These are phyloP conservation scores for Heliconius erato DNA, from an alignment of 2,888 invertebrate species.

Conservation along the genomic window DNA sequence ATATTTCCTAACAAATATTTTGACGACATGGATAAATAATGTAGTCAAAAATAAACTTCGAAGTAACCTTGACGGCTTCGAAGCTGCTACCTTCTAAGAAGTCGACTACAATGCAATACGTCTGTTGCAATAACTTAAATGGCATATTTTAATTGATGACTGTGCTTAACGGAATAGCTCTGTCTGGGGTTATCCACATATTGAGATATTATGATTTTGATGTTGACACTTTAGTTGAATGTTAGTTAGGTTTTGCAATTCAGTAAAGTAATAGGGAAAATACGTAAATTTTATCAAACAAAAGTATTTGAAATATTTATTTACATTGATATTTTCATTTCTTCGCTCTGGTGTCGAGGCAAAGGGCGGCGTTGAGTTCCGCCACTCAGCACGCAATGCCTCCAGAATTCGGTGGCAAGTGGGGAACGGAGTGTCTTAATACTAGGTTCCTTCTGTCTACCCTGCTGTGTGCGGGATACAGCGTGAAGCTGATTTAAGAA, in stretches of 20 bases:
- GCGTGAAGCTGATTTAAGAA: not conserved
- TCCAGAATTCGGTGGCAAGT: no score
- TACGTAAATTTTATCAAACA: not conserved
- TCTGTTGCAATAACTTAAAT: not conserved
- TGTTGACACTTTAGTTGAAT: not conserved
- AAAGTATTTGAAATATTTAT: not conserved
- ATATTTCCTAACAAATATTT: not conserved
- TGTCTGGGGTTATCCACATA: not conserved
- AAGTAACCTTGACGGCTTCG: not conserved
- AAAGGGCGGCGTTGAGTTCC: no score
- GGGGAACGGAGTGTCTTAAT: no score
- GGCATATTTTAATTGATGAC: not conserved
- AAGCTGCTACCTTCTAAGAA: not conserved
- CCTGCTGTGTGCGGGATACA: no score
- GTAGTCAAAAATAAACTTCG: not conserved
- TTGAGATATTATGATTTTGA: conserved; percentile 2
- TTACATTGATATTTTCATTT: no score
- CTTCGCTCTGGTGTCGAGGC: no score
- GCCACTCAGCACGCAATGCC: no score
- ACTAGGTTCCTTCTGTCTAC: no score
- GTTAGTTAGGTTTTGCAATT: conserved; percentile 1
- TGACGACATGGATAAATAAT: not conserved
- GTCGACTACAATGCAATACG: not conserved
- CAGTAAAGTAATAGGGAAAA: not conserved
- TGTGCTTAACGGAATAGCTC: not conserved